Conservation (phyloP, 2,113 vertebrate genomes). For the Hymenochirus boettgeri region DNA sequence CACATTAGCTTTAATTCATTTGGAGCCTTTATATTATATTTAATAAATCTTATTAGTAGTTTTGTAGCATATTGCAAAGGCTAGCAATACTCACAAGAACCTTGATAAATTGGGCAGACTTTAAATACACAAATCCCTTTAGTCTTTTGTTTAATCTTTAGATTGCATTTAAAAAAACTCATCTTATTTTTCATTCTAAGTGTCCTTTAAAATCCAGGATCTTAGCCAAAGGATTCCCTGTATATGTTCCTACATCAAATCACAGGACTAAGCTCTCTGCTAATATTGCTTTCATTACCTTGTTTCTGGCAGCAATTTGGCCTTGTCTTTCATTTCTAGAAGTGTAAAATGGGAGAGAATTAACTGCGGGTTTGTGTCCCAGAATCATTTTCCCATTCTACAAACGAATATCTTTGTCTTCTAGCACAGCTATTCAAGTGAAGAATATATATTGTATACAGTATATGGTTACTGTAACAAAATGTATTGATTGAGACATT, state of each 20-base stretch:
- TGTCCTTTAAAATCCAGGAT: slow-evolving; percentile 4
- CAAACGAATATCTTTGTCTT: too few species aligned
- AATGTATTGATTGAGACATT: too few species aligned
- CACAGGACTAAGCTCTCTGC: slow-evolving; percentile 2
- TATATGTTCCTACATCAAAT: not conserved
- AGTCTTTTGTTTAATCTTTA: not conserved
- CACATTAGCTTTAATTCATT: too few species aligned
- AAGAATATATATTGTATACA: too few species aligned
- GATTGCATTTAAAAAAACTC: slow-evolving; percentile 13
- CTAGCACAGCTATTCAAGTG: too few species aligned
- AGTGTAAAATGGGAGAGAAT: too few species aligned
- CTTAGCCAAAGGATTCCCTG: slow-evolving; percentile 7
- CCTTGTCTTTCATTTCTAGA: slow-evolving; percentile 17
- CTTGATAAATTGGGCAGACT: slow-evolving; percentile 13
- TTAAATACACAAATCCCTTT: not conserved
- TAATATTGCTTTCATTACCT: slow-evolving; percentile 25
- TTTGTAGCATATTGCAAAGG: not conserved
- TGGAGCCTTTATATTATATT: too few species aligned
- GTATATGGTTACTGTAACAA: too few species aligned
- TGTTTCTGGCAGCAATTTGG: slow-evolving; percentile 6
- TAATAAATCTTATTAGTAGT: slow-evolving; percentile 7
- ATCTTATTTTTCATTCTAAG: slow-evolving; percentile 5
- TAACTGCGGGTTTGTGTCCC: too few species aligned
- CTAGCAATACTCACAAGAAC: not conserved
- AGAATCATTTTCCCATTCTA: too few species aligned